Percentiles rank a stretch among this genome's conserved stretches.
Evolutionary conservation across 1,140 invertebrate species (phyloP).

Genomic region (Drosophila simulans): DNA sequence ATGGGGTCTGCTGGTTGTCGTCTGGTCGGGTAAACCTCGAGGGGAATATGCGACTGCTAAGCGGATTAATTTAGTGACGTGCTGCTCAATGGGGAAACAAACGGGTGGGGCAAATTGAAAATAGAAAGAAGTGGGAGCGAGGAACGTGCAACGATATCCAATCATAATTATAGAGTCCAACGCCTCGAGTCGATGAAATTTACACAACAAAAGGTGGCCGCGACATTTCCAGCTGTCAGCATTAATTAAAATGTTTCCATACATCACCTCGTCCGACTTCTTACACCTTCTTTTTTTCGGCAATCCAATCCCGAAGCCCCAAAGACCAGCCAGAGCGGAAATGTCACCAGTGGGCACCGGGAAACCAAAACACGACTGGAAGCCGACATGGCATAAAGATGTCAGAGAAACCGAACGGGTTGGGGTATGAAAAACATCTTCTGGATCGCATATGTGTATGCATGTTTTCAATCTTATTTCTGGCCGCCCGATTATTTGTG

Average conservation of each 20-base stretch:
- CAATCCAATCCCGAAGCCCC: background rate
- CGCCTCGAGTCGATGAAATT: slow-evolving; percentile 50
- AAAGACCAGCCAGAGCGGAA: slow-evolving; percentile 53
- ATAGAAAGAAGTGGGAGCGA: slow-evolving; percentile 31
- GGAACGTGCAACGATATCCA: slow-evolving; percentile 59
- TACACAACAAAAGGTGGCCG: slow-evolving; percentile 78
- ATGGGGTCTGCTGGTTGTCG: slow-evolving; percentile 60
- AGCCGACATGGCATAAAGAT: slow-evolving; percentile 68
- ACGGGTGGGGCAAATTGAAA: slow-evolving; percentile 17
- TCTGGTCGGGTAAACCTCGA: slow-evolving; percentile 61
- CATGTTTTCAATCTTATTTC: slow-evolving; percentile 59
- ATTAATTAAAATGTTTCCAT: slow-evolving; percentile 83
- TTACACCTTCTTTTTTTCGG: slow-evolving; percentile 57
- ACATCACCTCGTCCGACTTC: slow-evolving; percentile 63
- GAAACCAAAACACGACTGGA: slow-evolving; percentile 65
- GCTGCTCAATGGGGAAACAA: slow-evolving; percentile 53
- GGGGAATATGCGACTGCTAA: slow-evolving; percentile 62
- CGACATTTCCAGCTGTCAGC: slow-evolving; percentile 78
- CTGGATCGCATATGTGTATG: slow-evolving; percentile 21
- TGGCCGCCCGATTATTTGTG: slow-evolving; percentile 41
- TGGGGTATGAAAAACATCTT: slow-evolving; percentile 16
- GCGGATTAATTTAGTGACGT: slow-evolving; percentile 77
- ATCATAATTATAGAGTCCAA: slow-evolving; percentile 74
- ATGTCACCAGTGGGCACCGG: slow-evolving; percentile 50
- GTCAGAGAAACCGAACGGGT: slow-evolving; percentile 47